Evolutionary conservation across 2,888 invertebrate genomes (phyloP).

Genomic region (Frankliniella fusca): DNA sequence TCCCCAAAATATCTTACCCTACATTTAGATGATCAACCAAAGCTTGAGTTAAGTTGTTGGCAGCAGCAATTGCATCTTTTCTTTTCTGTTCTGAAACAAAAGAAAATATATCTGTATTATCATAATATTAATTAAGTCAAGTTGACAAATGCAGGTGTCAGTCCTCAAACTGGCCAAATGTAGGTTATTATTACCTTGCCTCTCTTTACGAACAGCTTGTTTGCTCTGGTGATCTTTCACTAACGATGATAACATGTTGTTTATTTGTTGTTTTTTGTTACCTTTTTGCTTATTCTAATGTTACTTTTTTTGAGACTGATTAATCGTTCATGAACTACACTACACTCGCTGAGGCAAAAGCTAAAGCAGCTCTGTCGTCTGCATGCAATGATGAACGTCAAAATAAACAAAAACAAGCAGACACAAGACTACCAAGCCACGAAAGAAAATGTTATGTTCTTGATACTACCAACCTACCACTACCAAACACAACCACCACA

Average conservation of each 20-base stretch:
- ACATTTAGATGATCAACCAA: constrained; percentile 96
- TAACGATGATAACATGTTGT: constrained; percentile 73
- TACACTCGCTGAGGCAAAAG: too few relatives aligned
- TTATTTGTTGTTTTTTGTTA: neutral
- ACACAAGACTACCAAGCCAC: too few relatives aligned
- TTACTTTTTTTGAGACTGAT: too few relatives aligned
- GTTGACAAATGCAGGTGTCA: too few relatives aligned
- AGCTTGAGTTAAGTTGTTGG: constrained; percentile 88
- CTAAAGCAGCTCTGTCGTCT: too few relatives aligned
- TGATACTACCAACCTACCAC: too few relatives aligned
- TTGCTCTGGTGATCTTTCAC: constrained; percentile 83
- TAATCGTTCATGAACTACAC: too few relatives aligned
- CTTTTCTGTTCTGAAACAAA: constrained; percentile 75
- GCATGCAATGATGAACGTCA: too few relatives aligned
- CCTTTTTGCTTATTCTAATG: neutral
- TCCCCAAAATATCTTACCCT: constrained; percentile 61
- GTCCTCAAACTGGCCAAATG: neutral
- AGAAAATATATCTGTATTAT: constrained; percentile 1
- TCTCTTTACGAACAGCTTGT: constrained; percentile 71
- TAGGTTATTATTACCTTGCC: constrained; percentile 60
- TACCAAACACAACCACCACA: too few relatives aligned
- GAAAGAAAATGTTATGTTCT: too few relatives aligned
- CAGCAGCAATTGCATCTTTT: constrained; percentile 88
- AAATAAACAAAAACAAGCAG: too few relatives aligned
- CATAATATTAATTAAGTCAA: too few relatives aligned